Conservation (phyloP, 2,797 vertebrate species). For the Florisuga fusca region DNA sequence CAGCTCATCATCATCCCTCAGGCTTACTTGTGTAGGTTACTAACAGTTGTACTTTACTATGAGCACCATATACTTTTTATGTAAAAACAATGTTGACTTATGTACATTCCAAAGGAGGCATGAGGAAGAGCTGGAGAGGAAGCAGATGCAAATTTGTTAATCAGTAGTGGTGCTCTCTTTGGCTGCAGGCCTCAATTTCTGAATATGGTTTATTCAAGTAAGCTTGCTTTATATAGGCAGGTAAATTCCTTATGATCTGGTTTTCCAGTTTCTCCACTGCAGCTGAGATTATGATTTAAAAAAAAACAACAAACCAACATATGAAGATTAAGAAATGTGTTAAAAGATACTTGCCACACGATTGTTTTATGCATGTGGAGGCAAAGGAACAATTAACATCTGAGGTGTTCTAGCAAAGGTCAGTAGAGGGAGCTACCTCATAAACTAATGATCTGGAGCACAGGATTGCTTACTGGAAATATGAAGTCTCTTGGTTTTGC, state of each 20-base stretch:
- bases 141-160: neutral
- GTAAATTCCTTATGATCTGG: neutral
- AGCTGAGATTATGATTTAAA: neutral
- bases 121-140: neutral
- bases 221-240: neutral
- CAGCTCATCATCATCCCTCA: neutral
- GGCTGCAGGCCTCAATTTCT: neutral
- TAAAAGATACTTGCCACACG: neutral
- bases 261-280: neutral
- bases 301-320: neutral
- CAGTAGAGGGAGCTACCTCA: slow-evolving; percentile 9
- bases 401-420: neutral
- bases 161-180: neutral
- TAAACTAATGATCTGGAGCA: neutral
- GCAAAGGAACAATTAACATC: neutral
- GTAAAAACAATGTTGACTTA: neutral
- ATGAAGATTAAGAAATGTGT: neutral
- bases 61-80: neutral
- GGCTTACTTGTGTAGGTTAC: neutral
- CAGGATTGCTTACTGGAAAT: neutral
- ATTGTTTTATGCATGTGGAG: accelerated
- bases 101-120: neutral
- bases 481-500: neutral
- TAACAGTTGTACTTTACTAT: neutral
- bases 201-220: neutral